Percentiles rank a stretch among this genome's conserved stretches.
Evolutionary conservation across 2,113 vertebrate species (phyloP).

Genomic region (Mobula birostris): DNA sequence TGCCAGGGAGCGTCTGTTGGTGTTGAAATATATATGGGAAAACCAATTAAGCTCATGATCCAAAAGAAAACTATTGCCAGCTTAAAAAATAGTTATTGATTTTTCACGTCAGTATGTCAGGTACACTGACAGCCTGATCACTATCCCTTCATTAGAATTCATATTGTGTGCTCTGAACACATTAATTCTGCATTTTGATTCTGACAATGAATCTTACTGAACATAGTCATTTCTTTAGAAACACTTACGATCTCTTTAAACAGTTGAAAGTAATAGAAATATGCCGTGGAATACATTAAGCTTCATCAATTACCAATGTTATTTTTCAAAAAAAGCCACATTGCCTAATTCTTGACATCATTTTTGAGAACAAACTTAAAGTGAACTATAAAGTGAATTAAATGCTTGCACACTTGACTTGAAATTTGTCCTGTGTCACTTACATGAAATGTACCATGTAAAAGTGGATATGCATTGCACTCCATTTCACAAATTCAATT

Average conservation of each 20-base stretch:
- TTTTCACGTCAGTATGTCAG: neutral
- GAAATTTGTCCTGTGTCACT: neutral
- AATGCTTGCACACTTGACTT: neutral
- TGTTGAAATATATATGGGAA: conserved; percentile 1
- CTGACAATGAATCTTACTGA: conserved; percentile 7
- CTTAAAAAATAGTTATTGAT: conserved; percentile 15
- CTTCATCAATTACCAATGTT: neutral
- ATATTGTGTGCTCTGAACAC: conserved; percentile 14
- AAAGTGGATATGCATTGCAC: no score
- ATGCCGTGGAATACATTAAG: neutral
- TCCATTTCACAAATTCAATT: no score
- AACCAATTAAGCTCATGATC: neutral
- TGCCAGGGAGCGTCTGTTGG: neutral
- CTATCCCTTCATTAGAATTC: neutral
- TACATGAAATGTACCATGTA: no score
- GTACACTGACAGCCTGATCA: neutral
- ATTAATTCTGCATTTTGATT: conserved; percentile 16
- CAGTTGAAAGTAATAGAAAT: neutral
- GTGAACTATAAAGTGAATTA: neutral
- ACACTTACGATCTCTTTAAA: neutral
- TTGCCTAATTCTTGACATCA: neutral
- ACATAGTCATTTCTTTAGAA: conserved; percentile 1
- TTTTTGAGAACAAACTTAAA: neutral
- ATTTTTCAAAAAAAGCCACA: neutral
- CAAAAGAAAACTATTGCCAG: neutral